Evolutionary conservation across 1,140 invertebrate species (phyloP), one percentile per base, ranked within the genome.

Genomic region (Drosophila nasuta): DNA sequence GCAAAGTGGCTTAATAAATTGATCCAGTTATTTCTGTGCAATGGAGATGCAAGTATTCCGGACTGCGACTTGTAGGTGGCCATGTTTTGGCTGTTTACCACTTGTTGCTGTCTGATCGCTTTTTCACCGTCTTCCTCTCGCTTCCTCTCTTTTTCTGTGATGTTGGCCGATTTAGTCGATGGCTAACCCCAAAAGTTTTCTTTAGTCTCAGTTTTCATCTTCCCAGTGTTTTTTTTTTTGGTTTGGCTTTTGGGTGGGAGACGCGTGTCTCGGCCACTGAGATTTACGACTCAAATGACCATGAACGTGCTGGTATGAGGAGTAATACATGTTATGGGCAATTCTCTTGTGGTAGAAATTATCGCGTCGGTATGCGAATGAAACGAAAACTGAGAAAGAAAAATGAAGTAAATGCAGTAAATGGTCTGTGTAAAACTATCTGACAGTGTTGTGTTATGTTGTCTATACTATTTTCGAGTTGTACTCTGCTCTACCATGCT

Each of bases 231-330:
- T 20, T 43, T 69, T 62, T 68, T 51, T 15, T 15, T 46, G 33
- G 20, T 25, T 25, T 38, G 6, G 35, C 49, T 73, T 67, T 59
- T 33, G 30, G 13, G 33, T 59, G 30, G 25, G 30, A 56, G 66
- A 75, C 72, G 72, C 51, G 66, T 75, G 72, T 75, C 72, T 75
- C 57, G 71, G 30, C 67, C 59, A 64, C 17, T 15, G 48, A 77
- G 75, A 77, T 77, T 77, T 77, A 77, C 75, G 75, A 77, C 57
- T 73, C 75, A 64, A 68, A 68, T 77, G 75, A 68, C 75, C 75
- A 77, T 77, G 75, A 77, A 77, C 75, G 75, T 77, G 75, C 60
- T 74, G 75, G 57, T 77, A 77, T 77, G 75, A 51, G 35, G 57
- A 60, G 57, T 59, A 51, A 25, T 25, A 25, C 20, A 25, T 25